Evolutionary conservation across 2,113 vertebrate species (phyloP), one percentile per base, ranked within the genome.

Genomic region (Equus quagga): DNA sequence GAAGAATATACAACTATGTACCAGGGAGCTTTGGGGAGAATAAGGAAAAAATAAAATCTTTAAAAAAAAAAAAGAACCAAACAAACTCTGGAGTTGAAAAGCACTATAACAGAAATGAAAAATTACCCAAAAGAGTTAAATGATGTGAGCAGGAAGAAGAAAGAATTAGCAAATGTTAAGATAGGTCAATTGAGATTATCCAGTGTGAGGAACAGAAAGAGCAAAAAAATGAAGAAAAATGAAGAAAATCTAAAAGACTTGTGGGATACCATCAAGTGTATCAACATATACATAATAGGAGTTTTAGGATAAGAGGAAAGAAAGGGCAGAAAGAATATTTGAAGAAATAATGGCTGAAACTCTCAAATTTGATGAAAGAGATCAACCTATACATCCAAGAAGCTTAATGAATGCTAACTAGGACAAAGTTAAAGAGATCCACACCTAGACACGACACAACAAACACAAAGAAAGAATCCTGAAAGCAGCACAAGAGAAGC

Each of bases 101-200:
- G n/a, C 64, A 64, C 1, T 51, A 87, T 23, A 75, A 95, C 76
- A 44, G 46, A 69, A 92, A 67, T 76, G 78, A 75, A 96, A 73
- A 36, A 58, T 65, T 92, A 60, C 75, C 24, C 82, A 26, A 91
- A 24, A 18, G n/a, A 23, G 58, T 10, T 54, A 85, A 54, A 76
- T 28, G 49, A 69, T 21, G 0, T 69, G 54, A 89, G 51, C 17
- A 78, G 26, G 51, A 62, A 89, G 24, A 88, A 67, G 19, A 60
- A 84, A 85, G 5, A 91, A 91, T 86, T n/a, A 44, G 54, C 10
- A 86, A 95, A 80, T 14, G 89, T 79, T 58, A 91, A 91, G 56
- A 86, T 7, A 86, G 6, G 7, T 73, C n/a, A 64, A 54, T 24
- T 51, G 31, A 93, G 51, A 89, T 69, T 49, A 84, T 54, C 26